Evolutionary conservation across 1,140 invertebrate species (phyloP).

Genomic region (Centruroides vittatus): DNA sequence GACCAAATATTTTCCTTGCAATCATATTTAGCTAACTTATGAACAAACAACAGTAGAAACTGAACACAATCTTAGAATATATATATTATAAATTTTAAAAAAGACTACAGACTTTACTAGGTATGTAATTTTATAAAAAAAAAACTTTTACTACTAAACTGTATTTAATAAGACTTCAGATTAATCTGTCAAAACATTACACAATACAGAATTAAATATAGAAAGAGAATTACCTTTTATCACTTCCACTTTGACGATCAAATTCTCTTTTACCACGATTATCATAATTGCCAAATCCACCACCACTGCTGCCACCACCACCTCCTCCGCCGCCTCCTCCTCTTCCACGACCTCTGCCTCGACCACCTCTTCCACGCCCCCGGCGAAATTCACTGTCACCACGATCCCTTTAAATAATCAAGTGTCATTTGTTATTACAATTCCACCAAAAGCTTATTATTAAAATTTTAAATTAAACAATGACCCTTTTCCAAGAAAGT

Average conservation of each 20-base stretch:
- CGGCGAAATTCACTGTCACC: constrained; percentile 29
- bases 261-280: constrained; percentile 70
- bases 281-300: constrained; percentile 40
- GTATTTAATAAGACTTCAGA: too few species aligned
- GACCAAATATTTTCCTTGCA: too few species aligned
- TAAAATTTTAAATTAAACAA: neutral
- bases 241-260: constrained; percentile 85
- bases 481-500: neutral
- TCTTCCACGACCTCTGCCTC: constrained; percentile 23
- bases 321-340: constrained; percentile 17
- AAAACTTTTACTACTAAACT: too few species aligned
- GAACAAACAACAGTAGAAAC: too few species aligned
- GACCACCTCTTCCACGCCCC: constrained; percentile 23
- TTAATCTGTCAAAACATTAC: too few species aligned
- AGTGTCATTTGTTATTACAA: neutral
- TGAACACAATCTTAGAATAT: too few species aligned
- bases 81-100: too few species aligned
- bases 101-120: too few species aligned
- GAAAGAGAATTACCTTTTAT: constrained; percentile 54
- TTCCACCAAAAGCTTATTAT: neutral
- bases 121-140: too few species aligned
- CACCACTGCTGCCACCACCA: constrained; percentile 26
- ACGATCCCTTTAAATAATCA: constrained; percentile 20
- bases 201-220: too few species aligned
- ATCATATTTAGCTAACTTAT: too few species aligned